Evolutionary conservation across 2,888 invertebrate species (phyloP), one percentile per base, ranked within the genome.

Genomic region (Cheilosia urbana): DNA sequence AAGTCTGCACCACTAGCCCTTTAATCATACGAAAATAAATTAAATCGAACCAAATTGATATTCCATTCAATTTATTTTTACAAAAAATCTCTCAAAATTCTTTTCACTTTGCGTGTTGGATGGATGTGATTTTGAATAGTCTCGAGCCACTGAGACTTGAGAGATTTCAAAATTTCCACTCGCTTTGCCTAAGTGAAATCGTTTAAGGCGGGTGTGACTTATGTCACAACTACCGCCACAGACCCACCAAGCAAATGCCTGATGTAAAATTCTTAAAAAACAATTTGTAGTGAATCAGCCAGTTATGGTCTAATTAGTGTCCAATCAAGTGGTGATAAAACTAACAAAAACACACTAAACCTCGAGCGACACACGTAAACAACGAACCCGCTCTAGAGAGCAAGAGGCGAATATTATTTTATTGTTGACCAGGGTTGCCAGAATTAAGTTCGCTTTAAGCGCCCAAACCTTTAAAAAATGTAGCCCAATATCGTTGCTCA

Each of bases 261-360:
- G 6, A 1, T 11, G 47, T 9, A 19, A 27, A 47, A 17, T 77
- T 77, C 42, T 53, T 45, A 66, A 57, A 51, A 42, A 45, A 42
- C 62, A 45, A 55, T 27, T 82, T 66, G 77, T 77, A 77, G 55
- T 40, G 27, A 47, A 65, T 53, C 79, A 75, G 79, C 71, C 75
- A 75, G 84, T 79, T 84, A 84, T 79, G 84, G 75, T 79, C n/a
- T 75, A 84, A 84, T 84, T 84, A 84, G 79, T 78, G 79, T 76
- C 79, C 84, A 84, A 84, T 84, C 75, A 79, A 84, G 55, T 84
- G 79, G 84, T 79, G 79, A 79, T 84, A 84, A 76, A 84, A 75
- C 79, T 84, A 58, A 84, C 84, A 71, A 79, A 75, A 84, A 84
- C 69, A 79, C 79, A 75, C 79, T 71, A 84, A 75, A 71, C 66